A percentile compares a stretch with the other conserved stretches of the same genome.
Conservation (phyloP, 2,888 invertebrate genomes). For the Tribolium freemani region DNA sequence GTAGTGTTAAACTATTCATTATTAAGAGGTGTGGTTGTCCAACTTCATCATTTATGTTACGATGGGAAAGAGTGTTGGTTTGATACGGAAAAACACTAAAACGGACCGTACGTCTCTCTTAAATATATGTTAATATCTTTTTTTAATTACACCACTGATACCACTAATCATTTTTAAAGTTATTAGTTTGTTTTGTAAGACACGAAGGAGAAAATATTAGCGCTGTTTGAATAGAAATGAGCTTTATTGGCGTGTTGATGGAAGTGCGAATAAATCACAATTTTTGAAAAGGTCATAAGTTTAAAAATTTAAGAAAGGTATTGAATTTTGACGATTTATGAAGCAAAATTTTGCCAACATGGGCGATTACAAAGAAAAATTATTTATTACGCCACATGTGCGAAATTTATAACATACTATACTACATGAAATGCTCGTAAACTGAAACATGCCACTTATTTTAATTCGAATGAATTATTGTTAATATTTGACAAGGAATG, state of each 20-base stretch:
- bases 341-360: no score
- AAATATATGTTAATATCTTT: neutral
- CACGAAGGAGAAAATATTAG: neutral
- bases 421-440: neutral
- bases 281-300: neutral
- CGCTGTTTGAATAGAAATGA: neutral
- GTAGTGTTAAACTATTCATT: slow-evolving; percentile 26
- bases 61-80: neutral
- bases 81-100: neutral
- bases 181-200: neutral
- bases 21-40: slow-evolving; percentile 20
- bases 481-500: neutral
- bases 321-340: no score
- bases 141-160: neutral
- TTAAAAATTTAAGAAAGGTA: neutral
- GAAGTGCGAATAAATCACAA: neutral
- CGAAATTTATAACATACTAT: neutral
- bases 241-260: neutral
- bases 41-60: slow-evolving; percentile 16
- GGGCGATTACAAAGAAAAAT: no score
- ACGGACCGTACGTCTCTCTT: neutral
- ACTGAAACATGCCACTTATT: neutral
- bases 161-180: neutral
- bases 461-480: neutral
- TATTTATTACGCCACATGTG: neutral